Evolutionary conservation across 2,797 vertebrate genomes (phyloP).

Genomic region (Enteromius paludinosus): DNA sequence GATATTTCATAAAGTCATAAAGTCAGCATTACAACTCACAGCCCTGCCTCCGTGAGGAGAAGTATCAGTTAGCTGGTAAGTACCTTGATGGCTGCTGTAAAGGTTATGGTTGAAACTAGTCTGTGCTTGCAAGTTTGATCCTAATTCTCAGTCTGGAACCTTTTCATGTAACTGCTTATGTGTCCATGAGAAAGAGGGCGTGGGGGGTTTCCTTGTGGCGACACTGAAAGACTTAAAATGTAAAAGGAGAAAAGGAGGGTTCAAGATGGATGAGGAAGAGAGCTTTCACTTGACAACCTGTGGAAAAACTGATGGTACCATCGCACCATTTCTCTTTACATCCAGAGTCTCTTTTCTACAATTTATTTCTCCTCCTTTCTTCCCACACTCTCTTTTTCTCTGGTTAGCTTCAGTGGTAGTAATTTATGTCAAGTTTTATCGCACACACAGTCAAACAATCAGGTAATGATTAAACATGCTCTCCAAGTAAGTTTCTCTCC

Average conservation of each 20-base stretch:
- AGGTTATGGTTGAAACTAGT: slow-evolving; percentile 65
- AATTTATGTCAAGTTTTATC: slow-evolving; percentile 16
- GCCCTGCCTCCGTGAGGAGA: slow-evolving; percentile 34
- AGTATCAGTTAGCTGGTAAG: slow-evolving; percentile 69
- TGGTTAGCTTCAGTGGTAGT: slow-evolving; percentile 55
- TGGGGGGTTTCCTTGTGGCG: slow-evolving; percentile 30
- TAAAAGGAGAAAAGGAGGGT: slow-evolving; percentile 29
- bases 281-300: slow-evolving; percentile 50
- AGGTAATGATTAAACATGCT: slow-evolving; percentile 9
- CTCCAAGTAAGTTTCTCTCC: not conserved
- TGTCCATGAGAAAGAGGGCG: not conserved
- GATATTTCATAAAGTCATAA: slow-evolving; percentile 1
- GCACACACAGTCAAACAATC: not conserved
- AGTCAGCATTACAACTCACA: slow-evolving; percentile 15
- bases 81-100: slow-evolving; percentile 60
- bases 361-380: slow-evolving; percentile 53
- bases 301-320: slow-evolving; percentile 55
- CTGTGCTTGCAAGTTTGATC: slow-evolving; percentile 63
- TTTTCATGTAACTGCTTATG: not conserved
- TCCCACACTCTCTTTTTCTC: slow-evolving; percentile 38
- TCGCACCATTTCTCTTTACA: slow-evolving; percentile 30
- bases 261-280: slow-evolving; percentile 45
- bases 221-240: slow-evolving; percentile 42
- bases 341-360: slow-evolving; percentile 21
- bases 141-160: slow-evolving; percentile 16